phyloP scores from a whole-genome alignment of 2,888 invertebrate genomes.

The Parascotia fuliginaria region DNA sequence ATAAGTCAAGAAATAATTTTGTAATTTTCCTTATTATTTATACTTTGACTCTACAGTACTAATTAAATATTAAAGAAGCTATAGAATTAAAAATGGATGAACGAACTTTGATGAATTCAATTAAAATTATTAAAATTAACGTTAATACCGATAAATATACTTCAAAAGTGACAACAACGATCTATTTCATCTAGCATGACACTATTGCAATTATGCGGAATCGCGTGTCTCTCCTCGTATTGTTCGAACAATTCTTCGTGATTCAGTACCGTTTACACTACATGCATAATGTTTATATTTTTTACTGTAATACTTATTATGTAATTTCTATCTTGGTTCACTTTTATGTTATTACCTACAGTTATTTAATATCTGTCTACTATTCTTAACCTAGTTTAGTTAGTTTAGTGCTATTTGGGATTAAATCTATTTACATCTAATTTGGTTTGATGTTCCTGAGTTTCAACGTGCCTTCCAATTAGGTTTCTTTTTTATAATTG shows the following conservation, averaged over 20 bases:
- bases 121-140: too few relatives aligned
- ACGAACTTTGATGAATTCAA: too few relatives aligned
- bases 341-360: slow-evolving; percentile 40
- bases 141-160: too few relatives aligned
- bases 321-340: slow-evolving; percentile 38
- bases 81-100: too few relatives aligned
- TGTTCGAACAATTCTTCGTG: slow-evolving; percentile 19
- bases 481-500: too few relatives aligned
- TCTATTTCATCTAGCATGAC: slow-evolving; percentile 24
- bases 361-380: slow-evolving; percentile 19
- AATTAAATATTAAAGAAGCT: too few relatives aligned
- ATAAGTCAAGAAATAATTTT: too few relatives aligned
- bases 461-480: neutral
- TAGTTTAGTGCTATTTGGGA: slow-evolving; percentile 12
- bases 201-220: slow-evolving; percentile 37
- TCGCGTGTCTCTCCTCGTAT: slow-evolving; percentile 33
- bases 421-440: slow-evolving; percentile 38
- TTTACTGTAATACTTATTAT: slow-evolving; percentile 39
- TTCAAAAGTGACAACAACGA: slow-evolving; percentile 9
- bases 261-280: slow-evolving; percentile 20
- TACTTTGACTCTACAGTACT: too few relatives aligned
- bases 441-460: slow-evolving; percentile 26
- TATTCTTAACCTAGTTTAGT: slow-evolving; percentile 8
- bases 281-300: slow-evolving; percentile 40
- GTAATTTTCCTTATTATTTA: too few relatives aligned